Evolutionary conservation across 2,888 invertebrate genomes (phyloP), one percentile per base, ranked within the genome.

Genomic region (Eustalomyia histrio): DNA sequence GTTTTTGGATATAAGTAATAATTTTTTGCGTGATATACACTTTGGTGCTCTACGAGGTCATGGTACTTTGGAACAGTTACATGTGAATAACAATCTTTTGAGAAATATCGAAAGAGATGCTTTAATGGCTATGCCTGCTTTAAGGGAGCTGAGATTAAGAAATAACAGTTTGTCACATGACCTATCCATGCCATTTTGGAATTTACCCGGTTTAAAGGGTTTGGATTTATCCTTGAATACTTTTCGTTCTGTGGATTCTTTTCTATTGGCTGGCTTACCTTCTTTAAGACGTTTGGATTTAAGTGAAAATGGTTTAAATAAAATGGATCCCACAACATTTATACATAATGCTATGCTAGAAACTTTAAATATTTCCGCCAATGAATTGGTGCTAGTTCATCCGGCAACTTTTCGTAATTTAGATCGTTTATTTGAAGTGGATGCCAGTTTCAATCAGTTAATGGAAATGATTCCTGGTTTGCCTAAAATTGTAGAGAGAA

Each of bases 101-200:
- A 93, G 93, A 78, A 92, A 93, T 64, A 94, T 97, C 73, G 95
- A 96, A 85, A 92, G 94, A 50, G 95, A 96, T 87, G 95, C 96
- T 0, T 94, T 97, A 87, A 93, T 94, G 87, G 95, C 95, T 16
- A 95, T 97, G 94, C 96, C 96, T 0, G 95, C 96, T 0, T 90
- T 97, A 47, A 92, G 96, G 84, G 96, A 97, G 87, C 91, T 97
- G 43, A 93, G 96, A 85, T 91, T 97, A 78, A 93, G 94, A 83
- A 97, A 97, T 86, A 97, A 97, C 88, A 96, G 96, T 2, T 90
- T 97, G 33, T 93, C 93, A 0, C 95, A 95, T 87, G 91, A 94
- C 65, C 91, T 94, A 58, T 94, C 94, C 82, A 93, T 94, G 63
- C 96, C 96, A 0, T 94, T 95, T 86, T 97, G 96, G 96, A 95